Base-by-base conservation (phyloP, 2,113 vertebrate genomes). In the Electrona antarctica region DNA sequence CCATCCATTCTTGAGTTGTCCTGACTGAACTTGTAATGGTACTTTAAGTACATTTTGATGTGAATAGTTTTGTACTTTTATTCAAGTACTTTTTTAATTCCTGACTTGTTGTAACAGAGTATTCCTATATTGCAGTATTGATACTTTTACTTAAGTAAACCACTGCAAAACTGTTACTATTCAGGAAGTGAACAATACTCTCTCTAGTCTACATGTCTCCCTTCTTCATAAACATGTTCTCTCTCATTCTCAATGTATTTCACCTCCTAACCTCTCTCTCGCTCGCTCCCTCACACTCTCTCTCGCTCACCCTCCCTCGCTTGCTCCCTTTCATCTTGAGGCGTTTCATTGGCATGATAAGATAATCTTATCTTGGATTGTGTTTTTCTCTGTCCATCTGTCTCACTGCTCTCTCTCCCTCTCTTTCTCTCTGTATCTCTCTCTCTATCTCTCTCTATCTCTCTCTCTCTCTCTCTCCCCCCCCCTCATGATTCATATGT, bases 181-280 rank as follows among this genome's bases (percentile, higher is more conserved):
- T 21, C 21, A 21, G 21, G 21, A 21, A 21, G 21, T 21, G 21
- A 21, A 21, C n/a, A n/a, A n/a, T n/a, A n/a, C 21, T 21, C 21
- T 21, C 21, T 21, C 21, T 21, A 21, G 21, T 21, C 21, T 21
- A 21, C 21, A 21, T 21, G 21, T 21, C 21, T 21, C 21, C 21
- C 2, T 21, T 21, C 21, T 21, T 21, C 21, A 21, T 21, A 21
- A 21, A 21, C 21, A 21, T 21, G 21, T 21, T 21, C 21, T 21
- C 21, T 21, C 21, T 21, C 21, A 21, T 21, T 21, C 56, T 57
- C 41, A 47, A 54, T 49, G 14, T 67, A 65, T 77, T 59, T 84
- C 62, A 62, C 63, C 64, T 59, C 52, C 45, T 7, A 7, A 73
- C 67, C 70, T 76, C 71, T 65, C 45, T 73, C 62, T 59, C 52